phyloP scores from a whole-genome alignment of 2,888 invertebrate species.

The Thymelicus lineola region DNA sequence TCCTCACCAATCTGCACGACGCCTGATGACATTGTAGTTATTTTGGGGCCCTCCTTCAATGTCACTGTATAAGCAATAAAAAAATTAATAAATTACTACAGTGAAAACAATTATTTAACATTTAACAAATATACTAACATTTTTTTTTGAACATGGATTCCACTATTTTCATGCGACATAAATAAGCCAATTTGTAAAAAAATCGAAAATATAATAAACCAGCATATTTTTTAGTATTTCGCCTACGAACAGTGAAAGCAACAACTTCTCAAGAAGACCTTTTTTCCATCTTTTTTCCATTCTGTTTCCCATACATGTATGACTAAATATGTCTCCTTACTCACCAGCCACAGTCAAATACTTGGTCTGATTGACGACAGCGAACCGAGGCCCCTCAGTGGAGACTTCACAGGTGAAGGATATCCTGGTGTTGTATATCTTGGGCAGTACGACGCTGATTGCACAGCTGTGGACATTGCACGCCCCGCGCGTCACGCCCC shows the following conservation, averaged over 20 bases:
- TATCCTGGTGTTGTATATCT: conserved; percentile 64
- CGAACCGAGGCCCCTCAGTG: conserved; percentile 75
- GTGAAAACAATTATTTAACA: too few species aligned
- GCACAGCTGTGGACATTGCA: conserved; percentile 70
- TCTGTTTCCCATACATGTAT: background rate
- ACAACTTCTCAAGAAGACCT: background rate
- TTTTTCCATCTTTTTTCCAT: background rate
- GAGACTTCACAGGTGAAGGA: conserved; percentile 78
- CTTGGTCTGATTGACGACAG: conserved; percentile 76
- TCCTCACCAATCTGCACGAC: conserved; percentile 74
- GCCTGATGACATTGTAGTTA: conserved; percentile 61
- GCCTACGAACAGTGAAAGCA: too few species aligned
- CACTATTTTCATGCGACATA: too few species aligned
- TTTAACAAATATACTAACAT: too few species aligned
- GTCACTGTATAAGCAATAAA: conserved; percentile 59
- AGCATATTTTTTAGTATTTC: too few species aligned
- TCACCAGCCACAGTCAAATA: conserved; percentile 75
- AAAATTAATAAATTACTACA: background rate
- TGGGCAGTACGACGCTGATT: conserved; percentile 68
- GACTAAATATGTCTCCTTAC: conserved; percentile 1
- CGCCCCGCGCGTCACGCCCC: conserved; percentile 59
- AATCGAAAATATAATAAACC: too few species aligned
- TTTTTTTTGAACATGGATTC: too few species aligned
- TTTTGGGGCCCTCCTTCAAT: conserved; percentile 69
- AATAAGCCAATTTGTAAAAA: too few species aligned